Evolutionary conservation across 2,797 vertebrate species (phyloP), one percentile per base, ranked within the genome.

Genomic region (Darevskia mixta): DNA sequence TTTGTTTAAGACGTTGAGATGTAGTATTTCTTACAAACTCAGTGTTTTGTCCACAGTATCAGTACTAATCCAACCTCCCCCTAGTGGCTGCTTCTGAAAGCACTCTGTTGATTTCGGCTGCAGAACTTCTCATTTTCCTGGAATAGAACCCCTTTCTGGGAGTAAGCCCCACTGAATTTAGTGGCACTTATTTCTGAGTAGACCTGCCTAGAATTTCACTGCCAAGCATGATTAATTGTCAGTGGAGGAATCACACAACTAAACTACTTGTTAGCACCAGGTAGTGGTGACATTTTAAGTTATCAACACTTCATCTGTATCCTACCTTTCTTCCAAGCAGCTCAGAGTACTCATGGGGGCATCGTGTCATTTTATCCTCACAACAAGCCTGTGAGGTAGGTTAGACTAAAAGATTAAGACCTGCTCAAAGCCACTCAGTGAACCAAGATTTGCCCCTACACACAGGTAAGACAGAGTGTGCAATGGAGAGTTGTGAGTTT

Each of bases 1-100:
- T 18, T 45, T 0, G 25, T 23, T 84, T 82, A 76, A 91, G 76
- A 0, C 32, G 75, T 84, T 85, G n/a, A 89, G 2, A 43, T 35
- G 87, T 82, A 87, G 83, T 35, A 0, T 45, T 6, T 55, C 49
- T 15, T 55, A 55, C 49, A 55, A 55, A 43, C 5, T 0, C 11
- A 41, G 61, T 18, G 15, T 13, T 55, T n/a, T 75, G 86, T 87
- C 0, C 18, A 61, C 76, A 73, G 69, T 11, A 8, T 88, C 81
- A 89, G 18, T 90, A 1, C 86, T n/a, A 87, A 92, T 91, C 77
- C 15, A 0, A 4, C 83, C 89, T 94, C 90, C 92, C 93, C 93
- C 93, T 95, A 87, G 87, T 95, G 92, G 92, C 76, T 66, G 87
- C 85, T 89, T 75, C 5, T 35, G 45, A 79, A 79, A 72, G 66